A percentile compares a stretch with the other conserved stretches of the same genome.
phyloP scores from a whole-genome alignment of 2,113 vertebrate genomes.

The Phaethornis superciliosus region DNA sequence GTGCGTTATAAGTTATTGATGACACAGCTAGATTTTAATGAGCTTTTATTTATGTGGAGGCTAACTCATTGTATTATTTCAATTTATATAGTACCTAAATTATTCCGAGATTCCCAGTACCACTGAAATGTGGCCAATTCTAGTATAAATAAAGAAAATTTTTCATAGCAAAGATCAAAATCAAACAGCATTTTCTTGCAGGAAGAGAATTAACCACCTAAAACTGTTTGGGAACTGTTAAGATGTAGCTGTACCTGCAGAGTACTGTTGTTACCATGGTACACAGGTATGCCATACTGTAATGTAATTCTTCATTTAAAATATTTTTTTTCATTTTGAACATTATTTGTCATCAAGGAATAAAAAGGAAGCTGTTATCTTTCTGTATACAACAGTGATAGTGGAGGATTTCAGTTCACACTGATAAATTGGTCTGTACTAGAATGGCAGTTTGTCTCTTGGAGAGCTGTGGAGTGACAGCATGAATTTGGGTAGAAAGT shows the following conservation, averaged over 20 bases:
- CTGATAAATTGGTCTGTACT: background rate
- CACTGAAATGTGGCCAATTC: background rate
- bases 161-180: background rate
- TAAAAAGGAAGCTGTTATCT: background rate
- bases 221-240: background rate
- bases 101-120: background rate
- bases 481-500: background rate
- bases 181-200: background rate
- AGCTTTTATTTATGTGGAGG: background rate
- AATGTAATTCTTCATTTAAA: background rate
- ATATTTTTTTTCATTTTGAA: background rate
- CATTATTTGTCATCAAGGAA: background rate
- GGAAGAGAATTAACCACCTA: background rate
- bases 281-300: background rate
- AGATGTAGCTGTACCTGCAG: background rate
- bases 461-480: background rate
- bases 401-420: background rate
- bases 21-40: conserved; percentile 2
- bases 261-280: background rate
- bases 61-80: background rate
- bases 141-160: background rate
- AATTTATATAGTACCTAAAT: background rate
- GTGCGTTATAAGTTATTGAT: background rate
- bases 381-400: background rate
- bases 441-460: background rate